These are phyloP conservation scores for Ciconia stormi DNA, from an alignment of 2,113 vertebrate genomes.

Conservation along the genomic window DNA sequence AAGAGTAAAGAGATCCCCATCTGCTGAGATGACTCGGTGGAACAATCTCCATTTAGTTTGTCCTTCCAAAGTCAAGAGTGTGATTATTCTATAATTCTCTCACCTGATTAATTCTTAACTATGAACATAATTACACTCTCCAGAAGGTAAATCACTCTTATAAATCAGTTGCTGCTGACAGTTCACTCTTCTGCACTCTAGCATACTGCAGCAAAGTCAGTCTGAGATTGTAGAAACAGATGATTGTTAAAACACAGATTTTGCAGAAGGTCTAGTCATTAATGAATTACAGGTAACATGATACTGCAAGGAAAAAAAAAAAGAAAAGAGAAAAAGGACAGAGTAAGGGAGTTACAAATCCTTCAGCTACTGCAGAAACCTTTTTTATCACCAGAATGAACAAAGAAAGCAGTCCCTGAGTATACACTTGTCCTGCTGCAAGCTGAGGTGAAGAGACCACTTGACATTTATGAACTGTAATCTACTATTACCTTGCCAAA, in stretches of 20 bases:
- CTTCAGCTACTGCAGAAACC: not conserved
- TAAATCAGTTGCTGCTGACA: conserved; percentile 78
- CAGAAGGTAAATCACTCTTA: conserved; percentile 81
- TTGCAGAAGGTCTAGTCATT: not conserved
- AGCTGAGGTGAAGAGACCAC: not conserved
- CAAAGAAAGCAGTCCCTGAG: not conserved
- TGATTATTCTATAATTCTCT: conserved; percentile 77
- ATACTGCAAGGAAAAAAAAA: not conserved
- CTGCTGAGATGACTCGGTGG: not conserved
- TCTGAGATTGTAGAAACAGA: not conserved
- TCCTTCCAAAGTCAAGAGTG: conserved; percentile 77
- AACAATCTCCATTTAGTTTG: conserved; percentile 67
- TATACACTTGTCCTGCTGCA: conserved; percentile 10
- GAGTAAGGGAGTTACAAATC: not conserved
- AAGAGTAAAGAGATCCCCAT: conserved; percentile 9
- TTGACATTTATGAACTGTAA: conserved; percentile 51
- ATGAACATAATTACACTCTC: conserved; percentile 80
- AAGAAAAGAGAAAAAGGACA: not conserved
- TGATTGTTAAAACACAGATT: not conserved
- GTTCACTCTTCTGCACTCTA: conserved; percentile 33
- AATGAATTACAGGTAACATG: not conserved
- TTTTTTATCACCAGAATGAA: not conserved
- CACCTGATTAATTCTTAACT: conserved; percentile 84
- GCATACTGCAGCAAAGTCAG: conserved; percentile 24
- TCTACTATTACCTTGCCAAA: not conserved